Conservation (phyloP, 1,140 invertebrate species). For the Bombus waltoni region DNA sequence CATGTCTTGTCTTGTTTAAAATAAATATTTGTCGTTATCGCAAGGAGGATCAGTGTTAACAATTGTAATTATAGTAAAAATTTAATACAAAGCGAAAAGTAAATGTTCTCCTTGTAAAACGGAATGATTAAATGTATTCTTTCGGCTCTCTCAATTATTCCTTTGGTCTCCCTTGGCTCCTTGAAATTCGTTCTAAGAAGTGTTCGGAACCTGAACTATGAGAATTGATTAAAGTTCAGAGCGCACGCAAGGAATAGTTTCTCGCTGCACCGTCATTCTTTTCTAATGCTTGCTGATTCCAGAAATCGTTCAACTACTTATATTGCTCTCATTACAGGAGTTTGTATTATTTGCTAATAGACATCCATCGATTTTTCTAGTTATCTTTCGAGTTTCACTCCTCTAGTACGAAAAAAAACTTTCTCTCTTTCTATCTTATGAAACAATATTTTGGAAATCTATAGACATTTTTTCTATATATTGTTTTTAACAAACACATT, state of each 20-base stretch:
- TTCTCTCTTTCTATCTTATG: not conserved
- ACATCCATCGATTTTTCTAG: not conserved
- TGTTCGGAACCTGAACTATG: slow-evolving; percentile 31
- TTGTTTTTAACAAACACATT: too few species aligned
- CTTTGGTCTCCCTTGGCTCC: not conserved
- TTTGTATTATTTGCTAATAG: slow-evolving; percentile 9
- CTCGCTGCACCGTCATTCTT: not conserved
- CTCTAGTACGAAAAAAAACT: not conserved
- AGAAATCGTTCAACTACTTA: slow-evolving; percentile 12
- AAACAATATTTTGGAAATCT: not conserved
- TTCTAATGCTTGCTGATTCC: slow-evolving; percentile 12
- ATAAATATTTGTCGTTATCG: too few species aligned
- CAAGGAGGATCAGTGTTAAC: not conserved
- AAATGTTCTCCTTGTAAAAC: not conserved
- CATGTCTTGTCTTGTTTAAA: too few species aligned
- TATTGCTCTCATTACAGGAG: slow-evolving; percentile 15
- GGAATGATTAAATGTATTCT: not conserved
- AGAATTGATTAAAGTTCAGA: slow-evolving; percentile 51
- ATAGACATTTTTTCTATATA: too few species aligned
- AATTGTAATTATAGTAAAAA: not conserved
- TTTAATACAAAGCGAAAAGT: not conserved
- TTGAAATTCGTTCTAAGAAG: slow-evolving; percentile 13
- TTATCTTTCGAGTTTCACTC: not conserved
- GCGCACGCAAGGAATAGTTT: slow-evolving; percentile 35
- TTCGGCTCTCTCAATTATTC: slow-evolving; percentile 3